These are phyloP conservation scores for Portevinia maculata DNA, from an alignment of 2,888 invertebrate genomes.

Conservation along the genomic window DNA sequence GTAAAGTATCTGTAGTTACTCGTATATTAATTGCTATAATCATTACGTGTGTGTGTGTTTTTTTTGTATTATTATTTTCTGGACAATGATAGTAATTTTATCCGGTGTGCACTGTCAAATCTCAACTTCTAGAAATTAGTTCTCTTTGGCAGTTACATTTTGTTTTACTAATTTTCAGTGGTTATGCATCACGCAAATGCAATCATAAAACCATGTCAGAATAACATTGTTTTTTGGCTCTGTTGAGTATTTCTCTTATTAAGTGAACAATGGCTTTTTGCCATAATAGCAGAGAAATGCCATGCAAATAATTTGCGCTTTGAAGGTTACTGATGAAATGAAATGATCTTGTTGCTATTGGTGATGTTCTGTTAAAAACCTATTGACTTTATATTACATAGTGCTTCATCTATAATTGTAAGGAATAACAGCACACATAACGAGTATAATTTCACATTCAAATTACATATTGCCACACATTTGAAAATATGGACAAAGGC, in stretches of 20 bases:
- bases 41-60: too few species aligned
- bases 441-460: too few species aligned
- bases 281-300: too few species aligned
- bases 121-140: too few species aligned
- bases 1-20: too few species aligned
- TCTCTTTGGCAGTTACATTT: too few species aligned
- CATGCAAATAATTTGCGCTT: slow-evolving; percentile 23
- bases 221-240: neutral
- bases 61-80: too few species aligned
- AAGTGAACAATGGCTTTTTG: slow-evolving; percentile 1
- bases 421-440: neutral
- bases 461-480: too few species aligned
- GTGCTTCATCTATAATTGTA: neutral
- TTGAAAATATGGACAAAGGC: too few species aligned
- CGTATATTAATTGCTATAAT: too few species aligned
- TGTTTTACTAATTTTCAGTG: neutral
- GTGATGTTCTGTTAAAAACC: neutral
- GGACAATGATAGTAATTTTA: too few species aligned
- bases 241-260: slow-evolving; percentile 5
- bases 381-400: neutral
- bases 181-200: slow-evolving; percentile 46
- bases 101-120: too few species aligned
- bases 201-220: slow-evolving; percentile 1
- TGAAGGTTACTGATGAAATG: neutral
- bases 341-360: neutral